Percentiles rank a stretch among this genome's conserved stretches.
phyloP scores from a whole-genome alignment of 1,140 invertebrate species.

The Drosophila jambulina region DNA sequence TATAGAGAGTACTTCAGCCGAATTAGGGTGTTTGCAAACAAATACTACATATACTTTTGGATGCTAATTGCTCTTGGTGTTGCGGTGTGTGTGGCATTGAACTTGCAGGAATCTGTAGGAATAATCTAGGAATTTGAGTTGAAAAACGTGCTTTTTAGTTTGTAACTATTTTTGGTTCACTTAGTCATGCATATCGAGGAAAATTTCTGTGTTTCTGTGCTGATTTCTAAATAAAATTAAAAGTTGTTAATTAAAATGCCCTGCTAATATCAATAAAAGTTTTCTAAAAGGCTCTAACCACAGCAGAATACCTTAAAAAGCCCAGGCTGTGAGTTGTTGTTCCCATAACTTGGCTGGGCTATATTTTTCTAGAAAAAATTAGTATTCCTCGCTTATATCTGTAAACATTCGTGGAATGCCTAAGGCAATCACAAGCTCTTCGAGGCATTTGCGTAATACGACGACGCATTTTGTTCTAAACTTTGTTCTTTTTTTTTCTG shows the following conservation, averaged over 20 bases:
- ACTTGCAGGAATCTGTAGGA: constrained; percentile 15
- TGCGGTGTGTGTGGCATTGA: constrained; percentile 30
- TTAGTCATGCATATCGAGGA: constrained; percentile 13
- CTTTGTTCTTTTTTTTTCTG: constrained; percentile 3
- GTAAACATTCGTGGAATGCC: constrained; percentile 22
- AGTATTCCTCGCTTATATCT: constrained; percentile 22
- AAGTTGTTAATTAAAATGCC: neutral
- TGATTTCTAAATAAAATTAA: constrained; percentile 18
- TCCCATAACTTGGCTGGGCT: neutral
- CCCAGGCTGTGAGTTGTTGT: neutral
- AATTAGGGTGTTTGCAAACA: constrained; percentile 4
- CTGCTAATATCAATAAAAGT: neutral
- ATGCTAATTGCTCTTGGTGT: constrained; percentile 17
- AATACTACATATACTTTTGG: constrained; percentile 12
- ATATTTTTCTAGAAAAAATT: constrained; percentile 1
- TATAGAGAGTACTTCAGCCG: neutral
- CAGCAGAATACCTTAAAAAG: neutral
- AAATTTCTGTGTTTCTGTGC: neutral
- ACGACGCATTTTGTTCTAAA: constrained; percentile 58
- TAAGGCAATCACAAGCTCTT: constrained; percentile 32
- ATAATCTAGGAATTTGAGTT: constrained; percentile 6
- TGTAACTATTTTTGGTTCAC: constrained; percentile 5
- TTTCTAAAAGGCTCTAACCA: neutral
- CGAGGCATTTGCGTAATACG: constrained; percentile 58
- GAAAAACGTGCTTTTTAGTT: constrained; percentile 14